Conservation (phyloP, 2,797 vertebrate genomes). For the Hipposideros larvatus region DNA sequence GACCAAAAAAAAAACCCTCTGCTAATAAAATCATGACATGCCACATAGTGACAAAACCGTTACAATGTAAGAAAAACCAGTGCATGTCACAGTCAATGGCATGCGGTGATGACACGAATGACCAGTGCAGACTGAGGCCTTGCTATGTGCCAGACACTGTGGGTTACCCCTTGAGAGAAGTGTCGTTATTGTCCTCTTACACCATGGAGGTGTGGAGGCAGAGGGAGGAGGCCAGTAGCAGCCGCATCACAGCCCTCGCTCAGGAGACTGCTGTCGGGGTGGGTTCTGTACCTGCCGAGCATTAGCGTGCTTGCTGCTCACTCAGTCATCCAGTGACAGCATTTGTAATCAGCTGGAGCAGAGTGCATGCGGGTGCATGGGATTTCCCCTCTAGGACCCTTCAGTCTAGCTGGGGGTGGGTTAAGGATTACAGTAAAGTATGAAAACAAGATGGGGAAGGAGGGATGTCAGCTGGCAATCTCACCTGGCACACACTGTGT, state of each 20-base stretch:
- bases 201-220: background rate
- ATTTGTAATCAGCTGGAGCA: background rate
- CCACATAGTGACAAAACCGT: background rate
- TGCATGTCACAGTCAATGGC: background rate
- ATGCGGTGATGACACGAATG: fast-evolving
- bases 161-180: background rate
- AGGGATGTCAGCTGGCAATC: too few species aligned
- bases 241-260: background rate
- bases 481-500: fast-evolving
- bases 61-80: too few species aligned
- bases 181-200: background rate
- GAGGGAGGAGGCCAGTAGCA: background rate
- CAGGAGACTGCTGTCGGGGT: background rate
- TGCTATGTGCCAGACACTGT: background rate
- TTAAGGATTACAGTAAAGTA: background rate
- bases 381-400: slow-evolving; percentile 26
- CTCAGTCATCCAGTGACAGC: background rate
- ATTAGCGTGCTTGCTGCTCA: background rate
- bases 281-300: background rate
- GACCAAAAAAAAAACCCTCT: background rate
- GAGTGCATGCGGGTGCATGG: background rate
- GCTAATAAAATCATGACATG: background rate
- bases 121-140: background rate
- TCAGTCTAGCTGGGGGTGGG: background rate
- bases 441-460: background rate